phyloP scores from a whole-genome alignment of 2,797 vertebrate species.

The Rhadinocentrus ornatus region DNA sequence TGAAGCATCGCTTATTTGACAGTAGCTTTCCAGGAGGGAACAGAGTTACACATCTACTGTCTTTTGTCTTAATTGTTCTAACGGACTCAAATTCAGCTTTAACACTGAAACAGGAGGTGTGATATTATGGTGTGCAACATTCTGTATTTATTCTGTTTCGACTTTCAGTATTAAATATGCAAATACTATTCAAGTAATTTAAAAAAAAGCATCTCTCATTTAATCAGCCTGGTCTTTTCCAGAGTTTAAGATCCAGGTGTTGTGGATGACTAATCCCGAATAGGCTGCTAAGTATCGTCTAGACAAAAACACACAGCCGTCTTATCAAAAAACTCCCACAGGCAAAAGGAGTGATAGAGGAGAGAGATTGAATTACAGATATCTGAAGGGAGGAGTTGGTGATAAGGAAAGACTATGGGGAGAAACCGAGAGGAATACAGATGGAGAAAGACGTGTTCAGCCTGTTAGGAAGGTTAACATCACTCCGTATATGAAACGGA shows the following conservation, averaged over 20 bases:
- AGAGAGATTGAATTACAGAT: conserved; percentile 51
- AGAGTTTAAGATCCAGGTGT: conserved; percentile 7
- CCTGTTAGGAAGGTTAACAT: not conserved
- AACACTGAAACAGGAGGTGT: not conserved
- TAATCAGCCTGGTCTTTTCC: not conserved
- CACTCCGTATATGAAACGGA: not conserved
- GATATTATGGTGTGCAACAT: not conserved
- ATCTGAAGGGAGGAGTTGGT: conserved; percentile 4
- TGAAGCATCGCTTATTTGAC: no score
- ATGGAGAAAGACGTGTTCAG: not conserved
- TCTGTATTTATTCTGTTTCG: no score
- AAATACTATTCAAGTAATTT: not conserved
- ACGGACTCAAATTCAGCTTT: not conserved
- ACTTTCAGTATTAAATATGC: not conserved
- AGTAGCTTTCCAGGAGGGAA: no score
- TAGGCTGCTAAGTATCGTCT: conserved; percentile 19
- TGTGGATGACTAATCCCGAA: conserved; percentile 8
- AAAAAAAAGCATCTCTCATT: not conserved
- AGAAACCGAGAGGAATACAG: not conserved
- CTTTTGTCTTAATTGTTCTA: no score
- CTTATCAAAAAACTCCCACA: conserved; percentile 24
- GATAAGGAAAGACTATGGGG: conserved; percentile 12
- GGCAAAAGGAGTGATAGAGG: conserved; percentile 22
- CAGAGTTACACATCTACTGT: no score
- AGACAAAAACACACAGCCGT: conserved; percentile 26